A percentile compares a stretch with the other conserved stretches of the same genome.
Conservation (phyloP, 2,113 vertebrate species). For the Melanerpes aurifrons region DNA sequence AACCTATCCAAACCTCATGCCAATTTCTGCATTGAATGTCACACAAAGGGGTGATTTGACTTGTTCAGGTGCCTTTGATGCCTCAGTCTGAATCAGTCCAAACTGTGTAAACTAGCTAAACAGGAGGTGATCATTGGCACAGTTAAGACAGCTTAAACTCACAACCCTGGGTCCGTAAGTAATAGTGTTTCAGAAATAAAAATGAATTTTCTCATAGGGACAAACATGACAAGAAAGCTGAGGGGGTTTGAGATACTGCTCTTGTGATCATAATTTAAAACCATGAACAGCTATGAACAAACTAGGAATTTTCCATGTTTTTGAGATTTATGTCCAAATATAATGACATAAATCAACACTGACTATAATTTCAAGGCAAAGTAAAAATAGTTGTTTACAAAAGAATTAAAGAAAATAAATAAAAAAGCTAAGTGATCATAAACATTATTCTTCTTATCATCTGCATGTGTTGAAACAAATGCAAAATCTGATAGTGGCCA, state of each 20-base stretch:
- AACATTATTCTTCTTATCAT: neutral
- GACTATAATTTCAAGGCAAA: neutral
- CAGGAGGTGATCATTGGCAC: neutral
- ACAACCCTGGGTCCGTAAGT: neutral
- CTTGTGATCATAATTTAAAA: neutral
- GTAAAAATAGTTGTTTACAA: neutral
- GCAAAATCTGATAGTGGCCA: neutral
- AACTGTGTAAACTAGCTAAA: neutral
- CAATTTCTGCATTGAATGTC: neutral
- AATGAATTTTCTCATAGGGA: neutral
- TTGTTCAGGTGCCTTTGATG: neutral
- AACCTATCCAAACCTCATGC: neutral
- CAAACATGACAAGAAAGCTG: neutral
- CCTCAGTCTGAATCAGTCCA: neutral
- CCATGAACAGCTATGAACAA: neutral
- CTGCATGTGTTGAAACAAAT: constrained; percentile 23
- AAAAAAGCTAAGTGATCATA: neutral
- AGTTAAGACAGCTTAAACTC: neutral
- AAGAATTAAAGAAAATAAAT: neutral
- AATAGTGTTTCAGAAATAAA: neutral
- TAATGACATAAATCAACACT: neutral
- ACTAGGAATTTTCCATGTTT: neutral
- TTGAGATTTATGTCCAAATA: neutral
- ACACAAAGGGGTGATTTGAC: neutral
- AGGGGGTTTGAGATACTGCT: neutral